Evolutionary conservation across 2,113 vertebrate species (phyloP).

Genomic region (Lamprotornis superbus): DNA sequence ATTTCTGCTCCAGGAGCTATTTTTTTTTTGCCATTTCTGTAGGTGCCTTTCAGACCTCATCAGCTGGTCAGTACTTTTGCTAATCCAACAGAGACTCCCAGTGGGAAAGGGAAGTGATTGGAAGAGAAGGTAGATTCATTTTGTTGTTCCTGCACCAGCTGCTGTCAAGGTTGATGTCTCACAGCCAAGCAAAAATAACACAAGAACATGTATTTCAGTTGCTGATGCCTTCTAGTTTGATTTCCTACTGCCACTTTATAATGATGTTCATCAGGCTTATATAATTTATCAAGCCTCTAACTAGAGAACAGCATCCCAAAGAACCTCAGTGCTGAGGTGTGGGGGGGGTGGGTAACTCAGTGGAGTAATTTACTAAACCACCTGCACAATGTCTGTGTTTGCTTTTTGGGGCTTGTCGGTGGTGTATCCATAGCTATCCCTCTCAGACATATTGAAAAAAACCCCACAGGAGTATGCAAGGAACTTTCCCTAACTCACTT

Average conservation of each 20-base stretch:
- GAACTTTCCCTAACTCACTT: neutral
- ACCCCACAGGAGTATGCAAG: neutral
- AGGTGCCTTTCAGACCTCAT: neutral
- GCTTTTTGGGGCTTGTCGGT: neutral
- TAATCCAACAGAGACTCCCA: conserved; percentile 26
- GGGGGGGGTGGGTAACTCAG: neutral
- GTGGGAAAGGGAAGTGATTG: neutral
- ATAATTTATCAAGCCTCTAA: neutral
- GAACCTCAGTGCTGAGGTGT: neutral
- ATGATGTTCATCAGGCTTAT: neutral
- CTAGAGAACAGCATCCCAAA: neutral
- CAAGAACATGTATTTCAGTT: neutral
- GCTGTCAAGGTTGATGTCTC: neutral
- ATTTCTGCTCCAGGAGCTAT: neutral
- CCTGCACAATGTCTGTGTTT: neutral
- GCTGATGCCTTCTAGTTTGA: neutral
- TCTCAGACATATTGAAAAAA: neutral
- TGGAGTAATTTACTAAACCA: neutral
- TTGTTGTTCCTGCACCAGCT: neutral
- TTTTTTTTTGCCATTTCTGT: neutral
- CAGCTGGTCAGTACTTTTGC: neutral
- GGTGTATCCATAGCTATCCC: neutral
- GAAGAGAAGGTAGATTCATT: neutral
- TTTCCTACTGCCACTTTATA: neutral
- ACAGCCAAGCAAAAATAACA: neutral